Conservation (phyloP, 2,888 invertebrate genomes). For the Cantharis nigra region DNA sequence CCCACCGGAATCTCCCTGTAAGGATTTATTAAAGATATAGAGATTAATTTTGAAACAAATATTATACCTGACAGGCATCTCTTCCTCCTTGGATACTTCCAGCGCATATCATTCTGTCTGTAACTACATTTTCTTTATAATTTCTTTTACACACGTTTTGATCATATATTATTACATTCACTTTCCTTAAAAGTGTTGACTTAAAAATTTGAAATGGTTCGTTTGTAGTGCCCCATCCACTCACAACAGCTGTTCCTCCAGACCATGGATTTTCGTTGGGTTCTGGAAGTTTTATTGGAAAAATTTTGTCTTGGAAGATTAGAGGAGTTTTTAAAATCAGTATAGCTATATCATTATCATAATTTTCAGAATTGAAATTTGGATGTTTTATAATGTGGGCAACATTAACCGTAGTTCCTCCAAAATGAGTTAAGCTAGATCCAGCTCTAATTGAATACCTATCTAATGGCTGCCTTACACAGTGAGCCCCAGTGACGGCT, state of each 20-base stretch:
- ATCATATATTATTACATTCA: constrained; percentile 69
- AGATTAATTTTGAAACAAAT: neutral
- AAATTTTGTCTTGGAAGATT: neutral
- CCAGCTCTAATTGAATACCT: constrained; percentile 3
- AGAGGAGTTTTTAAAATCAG: neutral
- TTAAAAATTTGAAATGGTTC: constrained; percentile 44
- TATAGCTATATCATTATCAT: constrained; percentile 9
- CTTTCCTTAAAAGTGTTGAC: constrained; percentile 73
- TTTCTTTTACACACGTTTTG: constrained; percentile 67
- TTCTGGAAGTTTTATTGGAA: neutral
- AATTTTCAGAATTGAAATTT: neutral
- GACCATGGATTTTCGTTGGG: neutral
- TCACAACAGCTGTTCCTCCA: constrained; percentile 1
- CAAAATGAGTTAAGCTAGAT: neutral
- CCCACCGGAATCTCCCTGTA: constrained; percentile 76
- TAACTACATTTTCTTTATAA: constrained; percentile 70
- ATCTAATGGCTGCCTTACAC: neutral
- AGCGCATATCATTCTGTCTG: constrained; percentile 78
- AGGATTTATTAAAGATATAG: constrained; percentile 4
- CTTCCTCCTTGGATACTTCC: constrained; percentile 70
- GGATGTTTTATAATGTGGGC: neutral
- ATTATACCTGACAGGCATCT: constrained; percentile 70
- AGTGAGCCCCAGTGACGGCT: constrained; percentile 5
- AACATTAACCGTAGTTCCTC: neutral
- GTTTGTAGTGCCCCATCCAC: constrained; percentile 9